A percentile compares a stretch with the other conserved stretches of the same genome.
Conservation (phyloP, 1,140 invertebrate species). For the Colletes gigas region DNA sequence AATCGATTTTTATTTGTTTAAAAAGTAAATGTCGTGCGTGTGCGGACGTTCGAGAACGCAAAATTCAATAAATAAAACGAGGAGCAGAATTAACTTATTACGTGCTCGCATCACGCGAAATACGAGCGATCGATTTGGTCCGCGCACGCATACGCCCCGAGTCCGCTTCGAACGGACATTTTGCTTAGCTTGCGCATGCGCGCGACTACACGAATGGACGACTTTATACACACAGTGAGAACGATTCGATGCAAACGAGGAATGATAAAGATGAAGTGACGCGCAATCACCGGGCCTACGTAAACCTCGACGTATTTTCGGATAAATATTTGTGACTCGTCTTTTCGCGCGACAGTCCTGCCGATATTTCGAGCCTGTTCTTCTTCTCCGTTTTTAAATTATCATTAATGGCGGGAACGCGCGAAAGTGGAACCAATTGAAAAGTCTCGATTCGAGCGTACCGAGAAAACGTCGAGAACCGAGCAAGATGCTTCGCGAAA, state of each 20-base stretch:
- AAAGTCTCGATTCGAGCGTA: background rate
- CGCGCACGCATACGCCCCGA: background rate
- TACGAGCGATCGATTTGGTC: background rate
- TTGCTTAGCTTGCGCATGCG: slow-evolving; percentile 27
- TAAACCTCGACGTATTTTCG: slow-evolving; percentile 1
- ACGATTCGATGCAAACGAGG: slow-evolving; percentile 55
- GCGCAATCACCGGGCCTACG: background rate
- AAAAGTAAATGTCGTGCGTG: background rate
- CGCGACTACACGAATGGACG: slow-evolving; percentile 54
- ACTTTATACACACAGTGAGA: slow-evolving; percentile 70
- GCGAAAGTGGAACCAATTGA: background rate
- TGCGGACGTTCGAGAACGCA: background rate
- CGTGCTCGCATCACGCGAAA: background rate
- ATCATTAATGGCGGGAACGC: too few species aligned
- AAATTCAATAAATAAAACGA: slow-evolving; percentile 41
- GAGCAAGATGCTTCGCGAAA: slow-evolving; percentile 22
- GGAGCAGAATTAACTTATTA: background rate
- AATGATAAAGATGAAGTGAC: slow-evolving; percentile 45
- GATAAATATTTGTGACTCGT: background rate
- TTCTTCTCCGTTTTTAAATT: background rate
- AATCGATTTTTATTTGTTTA: slow-evolving; percentile 1
- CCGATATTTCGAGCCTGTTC: too few species aligned
- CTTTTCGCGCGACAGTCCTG: background rate
- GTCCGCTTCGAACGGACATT: background rate
- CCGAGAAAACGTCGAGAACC: slow-evolving; percentile 1